phyloP scores from a whole-genome alignment of 2,797 vertebrate species.

The Sparus aurata region DNA sequence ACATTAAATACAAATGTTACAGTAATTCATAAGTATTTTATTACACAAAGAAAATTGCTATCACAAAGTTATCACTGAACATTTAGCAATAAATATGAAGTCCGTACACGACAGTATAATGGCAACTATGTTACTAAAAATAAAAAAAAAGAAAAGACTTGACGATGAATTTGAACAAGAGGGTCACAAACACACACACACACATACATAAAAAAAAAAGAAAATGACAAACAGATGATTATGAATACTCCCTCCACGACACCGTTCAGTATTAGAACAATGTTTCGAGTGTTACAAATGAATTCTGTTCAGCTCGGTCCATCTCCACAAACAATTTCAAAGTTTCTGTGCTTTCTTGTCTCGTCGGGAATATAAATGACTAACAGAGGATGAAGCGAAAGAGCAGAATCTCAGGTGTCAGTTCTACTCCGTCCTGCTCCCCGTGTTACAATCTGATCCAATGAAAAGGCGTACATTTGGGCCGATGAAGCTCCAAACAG shows the following conservation, averaged over 20 bases:
- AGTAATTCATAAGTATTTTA: conserved; percentile 83
- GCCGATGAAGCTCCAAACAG: conserved; percentile 60
- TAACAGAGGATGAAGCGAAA: conserved; percentile 54
- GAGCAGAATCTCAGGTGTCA: conserved; percentile 49
- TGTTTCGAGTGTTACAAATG: conserved; percentile 63
- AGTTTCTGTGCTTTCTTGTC: conserved; percentile 70
- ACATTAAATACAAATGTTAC: conserved; percentile 54
- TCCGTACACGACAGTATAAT: conserved; percentile 78
- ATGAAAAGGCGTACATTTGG: conserved; percentile 69
- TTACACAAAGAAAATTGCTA: conserved; percentile 87
- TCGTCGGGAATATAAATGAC: conserved; percentile 55
- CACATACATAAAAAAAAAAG: conserved; percentile 52
- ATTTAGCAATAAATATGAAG: conserved; percentile 87
- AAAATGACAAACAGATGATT: conserved; percentile 71
- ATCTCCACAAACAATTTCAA: conserved; percentile 52
- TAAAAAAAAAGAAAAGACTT: conserved; percentile 38
- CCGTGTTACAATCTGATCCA: conserved; percentile 60
- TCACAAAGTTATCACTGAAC: conserved; percentile 86
- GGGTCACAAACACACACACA: conserved; percentile 62
- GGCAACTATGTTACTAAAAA: conserved; percentile 73
- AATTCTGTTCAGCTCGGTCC: conserved; percentile 58
- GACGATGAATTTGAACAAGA: conserved; percentile 51
- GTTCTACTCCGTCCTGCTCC: conserved; percentile 51
- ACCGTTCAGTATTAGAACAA: conserved; percentile 54
- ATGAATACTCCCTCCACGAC: conserved; percentile 60